These are phyloP conservation scores for Acheta domesticus DNA, from an alignment of 2,888 invertebrate species.

Conservation along the genomic window DNA sequence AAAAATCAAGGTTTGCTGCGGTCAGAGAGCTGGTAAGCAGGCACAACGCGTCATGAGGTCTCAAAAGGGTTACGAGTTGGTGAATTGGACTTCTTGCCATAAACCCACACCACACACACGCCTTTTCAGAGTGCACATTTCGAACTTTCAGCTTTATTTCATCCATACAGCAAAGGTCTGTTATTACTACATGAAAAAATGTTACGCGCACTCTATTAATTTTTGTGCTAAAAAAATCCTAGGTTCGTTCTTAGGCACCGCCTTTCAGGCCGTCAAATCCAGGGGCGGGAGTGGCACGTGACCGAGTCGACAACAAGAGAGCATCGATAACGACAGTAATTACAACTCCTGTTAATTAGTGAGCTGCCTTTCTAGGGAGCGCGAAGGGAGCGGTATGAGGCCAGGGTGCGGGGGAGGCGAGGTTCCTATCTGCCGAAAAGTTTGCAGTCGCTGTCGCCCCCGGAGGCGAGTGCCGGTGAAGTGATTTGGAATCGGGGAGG, in stretches of 20 bases:
- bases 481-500: no score
- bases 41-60: not conserved
- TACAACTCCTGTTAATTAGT: conserved; percentile 1
- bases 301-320: not conserved
- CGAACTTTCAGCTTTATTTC: not conserved
- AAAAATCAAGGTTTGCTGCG: not conserved
- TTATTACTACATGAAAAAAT: not conserved
- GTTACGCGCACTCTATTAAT: not conserved
- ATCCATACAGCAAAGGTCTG: not conserved
- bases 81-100: not conserved
- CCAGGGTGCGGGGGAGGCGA: not conserved
- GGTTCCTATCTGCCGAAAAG: not conserved
- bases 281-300: not conserved
- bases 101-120: not conserved
- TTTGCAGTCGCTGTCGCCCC: not conserved
- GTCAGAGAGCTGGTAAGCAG: not conserved
- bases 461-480: no score
- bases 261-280: not conserved
- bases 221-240: not conserved
- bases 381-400: not conserved
- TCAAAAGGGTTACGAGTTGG: not conserved
- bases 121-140: not conserved
- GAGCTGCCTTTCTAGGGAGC: not conserved
- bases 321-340: conserved; percentile 18
- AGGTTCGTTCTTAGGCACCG: not conserved